These are phyloP conservation scores for Xiphorhynchus erythropygius DNA, from an alignment of 2,797 vertebrate species.

Conservation along the genomic window DNA sequence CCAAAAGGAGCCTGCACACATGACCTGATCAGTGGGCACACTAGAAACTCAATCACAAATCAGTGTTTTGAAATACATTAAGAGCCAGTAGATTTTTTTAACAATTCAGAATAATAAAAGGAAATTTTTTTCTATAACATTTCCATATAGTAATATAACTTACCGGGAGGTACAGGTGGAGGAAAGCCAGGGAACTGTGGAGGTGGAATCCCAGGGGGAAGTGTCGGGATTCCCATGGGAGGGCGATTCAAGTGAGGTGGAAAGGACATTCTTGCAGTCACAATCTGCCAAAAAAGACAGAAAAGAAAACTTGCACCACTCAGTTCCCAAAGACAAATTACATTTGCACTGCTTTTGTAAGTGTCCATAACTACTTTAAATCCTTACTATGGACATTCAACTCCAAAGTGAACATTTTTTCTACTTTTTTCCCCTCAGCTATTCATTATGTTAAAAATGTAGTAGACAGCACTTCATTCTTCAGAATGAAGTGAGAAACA, in stretches of 20 bases:
- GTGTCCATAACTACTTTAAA: not conserved
- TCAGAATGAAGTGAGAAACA: not conserved
- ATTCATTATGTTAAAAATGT: not conserved
- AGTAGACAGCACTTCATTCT: not conserved
- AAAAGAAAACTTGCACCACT: not conserved
- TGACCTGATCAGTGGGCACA: not conserved
- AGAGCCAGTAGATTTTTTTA: not conserved
- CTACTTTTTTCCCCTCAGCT: not conserved
- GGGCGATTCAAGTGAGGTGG: constrained; percentile 98
- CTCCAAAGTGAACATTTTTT: not conserved
- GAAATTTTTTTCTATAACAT: not conserved
- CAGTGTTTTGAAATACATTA: not conserved
- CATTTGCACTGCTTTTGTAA: not conserved
- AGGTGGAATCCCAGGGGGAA: constrained; percentile 94
- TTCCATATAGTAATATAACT: constrained; percentile 30
- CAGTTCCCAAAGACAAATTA: not conserved
- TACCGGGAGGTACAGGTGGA: constrained; percentile 89
- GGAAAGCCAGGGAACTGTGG: constrained; percentile 96
- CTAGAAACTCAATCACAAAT: not conserved
- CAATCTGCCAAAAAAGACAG: constrained; percentile 68
- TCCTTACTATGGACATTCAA: not conserved
- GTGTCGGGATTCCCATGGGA: constrained; percentile 89
- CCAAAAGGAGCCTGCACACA: not conserved
- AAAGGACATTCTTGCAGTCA: constrained; percentile 90
- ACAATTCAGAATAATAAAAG: not conserved